These are phyloP conservation scores for Cataglyphis cursor DNA, from an alignment of 2,888 invertebrate species.

Conservation along the genomic window DNA sequence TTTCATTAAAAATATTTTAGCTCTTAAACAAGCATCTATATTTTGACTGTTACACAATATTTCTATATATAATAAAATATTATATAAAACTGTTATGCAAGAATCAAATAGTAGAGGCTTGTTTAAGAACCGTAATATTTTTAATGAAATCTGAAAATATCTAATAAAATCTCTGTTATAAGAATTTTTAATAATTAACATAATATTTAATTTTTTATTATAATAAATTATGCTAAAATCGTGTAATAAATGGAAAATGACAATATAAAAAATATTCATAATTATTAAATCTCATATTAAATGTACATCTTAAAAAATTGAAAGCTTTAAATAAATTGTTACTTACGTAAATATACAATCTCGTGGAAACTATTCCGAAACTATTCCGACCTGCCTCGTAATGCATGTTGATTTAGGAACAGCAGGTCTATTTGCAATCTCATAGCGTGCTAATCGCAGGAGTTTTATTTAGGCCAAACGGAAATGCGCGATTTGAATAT, in stretches of 20 bases:
- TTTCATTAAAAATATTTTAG: not conserved
- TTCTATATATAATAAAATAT: not conserved
- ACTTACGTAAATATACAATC: not conserved
- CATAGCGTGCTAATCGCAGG: slow-evolving; percentile 61
- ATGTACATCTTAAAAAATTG: not conserved
- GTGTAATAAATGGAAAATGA: not conserved
- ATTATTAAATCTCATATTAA: not conserved
- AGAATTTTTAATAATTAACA: not conserved
- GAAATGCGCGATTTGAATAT: slow-evolving; percentile 69
- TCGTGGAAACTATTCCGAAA: not conserved
- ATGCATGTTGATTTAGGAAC: not conserved
- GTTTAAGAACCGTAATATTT: not conserved
- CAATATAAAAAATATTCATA: not conserved
- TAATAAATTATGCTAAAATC: not conserved
- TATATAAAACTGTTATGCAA: too few relatives aligned
- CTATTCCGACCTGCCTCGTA: not conserved
- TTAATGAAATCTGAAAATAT: not conserved
- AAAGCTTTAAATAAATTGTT: not conserved
- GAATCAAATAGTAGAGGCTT: too few relatives aligned
- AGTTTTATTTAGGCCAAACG: slow-evolving; percentile 68
- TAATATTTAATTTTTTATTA: not conserved
- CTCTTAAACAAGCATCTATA: too few relatives aligned
- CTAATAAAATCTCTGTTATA: too few relatives aligned
- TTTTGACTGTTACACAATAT: too few relatives aligned
- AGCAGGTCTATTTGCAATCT: slow-evolving; percentile 62